phyloP scores from a whole-genome alignment of 2,113 vertebrate species.

The Hemichromis elongatus region DNA sequence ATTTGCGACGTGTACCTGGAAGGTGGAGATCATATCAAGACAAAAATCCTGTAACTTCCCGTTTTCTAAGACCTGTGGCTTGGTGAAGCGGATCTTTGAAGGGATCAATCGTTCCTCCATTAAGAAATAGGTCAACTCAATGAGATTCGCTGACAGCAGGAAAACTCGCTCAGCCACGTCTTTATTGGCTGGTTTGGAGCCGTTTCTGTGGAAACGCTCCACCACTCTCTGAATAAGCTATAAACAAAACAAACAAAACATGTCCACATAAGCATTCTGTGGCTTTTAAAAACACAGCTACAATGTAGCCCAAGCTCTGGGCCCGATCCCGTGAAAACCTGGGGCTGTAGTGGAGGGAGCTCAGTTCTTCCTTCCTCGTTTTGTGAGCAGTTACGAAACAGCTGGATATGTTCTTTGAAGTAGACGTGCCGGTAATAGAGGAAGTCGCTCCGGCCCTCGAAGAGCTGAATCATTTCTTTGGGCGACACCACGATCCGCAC shows the following conservation, averaged over 20 bases:
- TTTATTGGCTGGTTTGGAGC: conserved; percentile 69
- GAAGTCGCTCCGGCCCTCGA: conserved; percentile 74
- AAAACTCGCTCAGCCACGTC: conserved; percentile 83
- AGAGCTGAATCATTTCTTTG: conserved; percentile 75
- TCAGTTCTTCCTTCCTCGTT: background rate
- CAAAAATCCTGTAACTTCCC: background rate
- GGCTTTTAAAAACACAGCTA: background rate
- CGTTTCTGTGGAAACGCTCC: conserved; percentile 82
- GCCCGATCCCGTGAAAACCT: background rate
- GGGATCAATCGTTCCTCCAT: conserved; percentile 72
- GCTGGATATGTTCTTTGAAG: conserved; percentile 54
- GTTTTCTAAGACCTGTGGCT: background rate
- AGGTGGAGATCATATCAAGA: background rate
- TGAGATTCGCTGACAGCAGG: conserved; percentile 60
- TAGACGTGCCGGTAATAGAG: conserved; percentile 68
- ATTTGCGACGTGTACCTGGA: background rate
- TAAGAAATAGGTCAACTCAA: conserved; percentile 81
- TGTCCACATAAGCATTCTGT: background rate
- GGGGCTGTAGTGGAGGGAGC: background rate
- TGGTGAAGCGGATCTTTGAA: conserved; percentile 75
- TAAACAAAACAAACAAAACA: background rate
- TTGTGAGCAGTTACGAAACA: background rate
- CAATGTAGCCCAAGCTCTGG: background rate
- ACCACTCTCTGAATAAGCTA: conserved; percentile 76
- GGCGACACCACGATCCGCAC: conserved; percentile 64